A percentile compares a stretch with the other conserved stretches of the same genome.
Evolutionary conservation across 2,797 vertebrate species (phyloP).

Genomic region (Holocentrus rufus): DNA sequence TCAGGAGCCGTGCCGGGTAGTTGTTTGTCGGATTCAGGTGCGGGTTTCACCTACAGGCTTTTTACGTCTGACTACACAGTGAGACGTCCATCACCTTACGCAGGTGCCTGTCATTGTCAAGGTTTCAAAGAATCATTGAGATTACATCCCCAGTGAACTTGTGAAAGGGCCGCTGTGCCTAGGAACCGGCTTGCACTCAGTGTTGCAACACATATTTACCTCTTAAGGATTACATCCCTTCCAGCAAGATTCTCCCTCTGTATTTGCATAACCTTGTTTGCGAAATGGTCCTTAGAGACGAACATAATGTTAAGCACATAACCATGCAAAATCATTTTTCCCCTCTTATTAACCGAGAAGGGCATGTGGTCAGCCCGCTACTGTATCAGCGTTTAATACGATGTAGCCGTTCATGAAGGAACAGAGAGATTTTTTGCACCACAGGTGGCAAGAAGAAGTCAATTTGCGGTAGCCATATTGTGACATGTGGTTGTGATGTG

Average conservation of each 20-base stretch:
- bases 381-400: constrained; percentile 9
- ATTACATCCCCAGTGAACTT: constrained; percentile 55
- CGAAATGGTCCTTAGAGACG: constrained; percentile 67
- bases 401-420: constrained; percentile 1
- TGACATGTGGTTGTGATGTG: constrained; percentile 1
- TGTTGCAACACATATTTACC: constrained; percentile 55
- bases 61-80: constrained; percentile 62
- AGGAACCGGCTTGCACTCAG: constrained; percentile 49
- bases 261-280: constrained; percentile 73
- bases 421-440: background rate
- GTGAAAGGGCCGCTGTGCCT: constrained; percentile 58
- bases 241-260: constrained; percentile 44
- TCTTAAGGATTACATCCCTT: constrained; percentile 55
- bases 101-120: constrained; percentile 70
- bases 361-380: constrained; percentile 36
- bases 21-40: constrained; percentile 67
- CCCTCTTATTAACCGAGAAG: constrained; percentile 60
- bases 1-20: constrained; percentile 57
- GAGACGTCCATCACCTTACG: constrained; percentile 61
- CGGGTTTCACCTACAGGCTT: constrained; percentile 69
- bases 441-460: constrained; percentile 17
- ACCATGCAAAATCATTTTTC: constrained; percentile 63
- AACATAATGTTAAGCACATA: constrained; percentile 60
- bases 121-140: constrained; percentile 56
- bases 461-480: constrained; percentile 13